Base-by-base conservation (phyloP, 2,113 vertebrate genomes). In the Lycocorax pyrrhopterus region DNA sequence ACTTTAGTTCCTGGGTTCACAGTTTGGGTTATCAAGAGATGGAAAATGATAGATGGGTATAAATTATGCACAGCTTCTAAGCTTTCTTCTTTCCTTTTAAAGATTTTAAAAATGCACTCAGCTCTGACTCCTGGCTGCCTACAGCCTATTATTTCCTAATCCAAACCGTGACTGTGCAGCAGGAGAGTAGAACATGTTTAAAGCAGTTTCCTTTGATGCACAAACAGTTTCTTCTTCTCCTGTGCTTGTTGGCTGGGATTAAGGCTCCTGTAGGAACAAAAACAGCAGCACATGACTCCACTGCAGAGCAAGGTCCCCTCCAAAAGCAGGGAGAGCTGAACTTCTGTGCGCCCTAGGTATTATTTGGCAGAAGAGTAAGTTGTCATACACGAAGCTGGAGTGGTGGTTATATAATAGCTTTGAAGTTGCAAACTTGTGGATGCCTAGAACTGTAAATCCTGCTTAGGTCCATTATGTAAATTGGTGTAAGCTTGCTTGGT, bases 131-230 rank as follows among this genome's bases (percentile, higher is more conserved):
- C 69, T 92, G 79, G 51, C 69, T 93, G 69, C 89, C 68, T 95
- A 37, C 33, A 92, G 46, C 53, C 52, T 90, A 76, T 96, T 96
- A 95, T 95, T 92, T 95, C 77, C 76, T 95, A 94, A 96, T 95
- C 90, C 78, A 94, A 95, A 80, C 41, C 23, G 9, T 92, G 87
- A 89, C 83, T 81, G 5, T 78, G 69, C 84, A 88, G 84, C 69
- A 89, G 84, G 80, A 93, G 46, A 74, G 82, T 4, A 90, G 68
- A 93, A 88, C 60, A 92, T 26, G 62, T 84, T 92, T 80, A 92
- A 81, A 95, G 39, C 12, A 80, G 46, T 93, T 91, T 91, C 84
- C 44, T 96, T 87, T 94, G 91, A 92, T 72, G 68, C n/a, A 84
- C 5, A 8, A 75, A 52, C 37, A 44, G 12, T 73, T 94, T 81